Evolutionary conservation across 2,797 vertebrate genomes (phyloP), one percentile per base, ranked within the genome.

Genomic region (Scleropages formosus): DNA sequence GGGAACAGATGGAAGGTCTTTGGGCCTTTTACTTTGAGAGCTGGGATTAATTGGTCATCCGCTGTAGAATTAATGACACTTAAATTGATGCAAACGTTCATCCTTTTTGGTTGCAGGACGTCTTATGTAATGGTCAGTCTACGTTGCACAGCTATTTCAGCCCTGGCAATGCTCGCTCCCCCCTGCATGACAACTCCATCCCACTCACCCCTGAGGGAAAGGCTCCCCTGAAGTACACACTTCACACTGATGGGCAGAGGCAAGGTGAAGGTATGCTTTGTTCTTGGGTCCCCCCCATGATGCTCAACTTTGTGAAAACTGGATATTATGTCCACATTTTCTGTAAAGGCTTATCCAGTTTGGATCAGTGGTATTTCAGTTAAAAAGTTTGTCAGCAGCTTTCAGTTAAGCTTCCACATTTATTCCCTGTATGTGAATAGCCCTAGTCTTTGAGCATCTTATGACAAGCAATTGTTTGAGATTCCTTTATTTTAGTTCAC

Each of bases 91-190:
- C 6, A 18, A 49, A 26, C 44, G 44, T 9, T 62, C 27, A n/a
- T n/a, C n/a, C 15, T 8, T 74, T 27, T 83, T 70, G 49, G 7
- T 85, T 86, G 46, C 92, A 98, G 96, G 95, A 96, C 85, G 86
- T 93, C 64, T 86, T 93, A 47, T 94, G 91, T 88, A 86, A 85
- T 53, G 91, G 91, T 81, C 94, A 93, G 65, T 85, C 93, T 74
- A 92, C 92, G 86, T 92, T 94, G 87, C 91, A 92, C 82, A 86
- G 87, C 78, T 92, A 92, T 85, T 86, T 96, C 85, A 95, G 89
- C 83, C 86, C 92, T 77, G 87, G 82, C 88, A 94, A 92, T 85
- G 82, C 90, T 78, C 89, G 93, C 16, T 86, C 93, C 20, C 88
- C 92, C 0, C 91, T 93, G 79, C 94, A 93, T 81, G 92, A 96